phyloP scores from a whole-genome alignment of 92 coral and sea anemone genomes.

The Palythoa grandis region DNA sequence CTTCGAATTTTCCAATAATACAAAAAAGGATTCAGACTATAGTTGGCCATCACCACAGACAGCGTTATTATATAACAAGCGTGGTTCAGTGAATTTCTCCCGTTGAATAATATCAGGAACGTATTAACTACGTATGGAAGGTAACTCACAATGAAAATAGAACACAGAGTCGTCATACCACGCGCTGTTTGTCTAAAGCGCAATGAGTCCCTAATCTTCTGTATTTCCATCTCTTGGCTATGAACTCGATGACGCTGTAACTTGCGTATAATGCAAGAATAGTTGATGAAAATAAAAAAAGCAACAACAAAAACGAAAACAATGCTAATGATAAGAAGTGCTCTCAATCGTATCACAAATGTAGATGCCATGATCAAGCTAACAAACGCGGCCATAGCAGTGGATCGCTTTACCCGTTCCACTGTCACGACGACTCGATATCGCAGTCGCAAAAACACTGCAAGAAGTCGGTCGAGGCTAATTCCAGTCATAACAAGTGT shows the following conservation, averaged over 20 bases:
- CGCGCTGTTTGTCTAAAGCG: background rate
- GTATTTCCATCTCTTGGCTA: background rate
- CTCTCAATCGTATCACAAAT: background rate
- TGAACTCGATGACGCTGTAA: constrained; percentile 6
- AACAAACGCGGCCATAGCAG: background rate
- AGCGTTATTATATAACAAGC: constrained; percentile 6
- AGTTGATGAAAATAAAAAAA: background rate
- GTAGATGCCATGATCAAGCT: background rate
- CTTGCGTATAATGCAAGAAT: background rate
- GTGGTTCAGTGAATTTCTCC: background rate
- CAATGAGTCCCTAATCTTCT: background rate
- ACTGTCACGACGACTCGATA: background rate
- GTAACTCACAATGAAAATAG: constrained; percentile 1
- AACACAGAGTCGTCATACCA: background rate
- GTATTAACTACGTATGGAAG: constrained; percentile 7
- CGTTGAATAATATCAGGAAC: background rate
- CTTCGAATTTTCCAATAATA: background rate
- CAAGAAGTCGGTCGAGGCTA: constrained; percentile 5
- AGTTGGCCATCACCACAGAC: background rate
- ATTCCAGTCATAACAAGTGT: background rate
- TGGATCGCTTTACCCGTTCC: background rate
- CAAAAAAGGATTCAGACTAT: background rate
- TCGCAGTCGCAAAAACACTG: background rate
- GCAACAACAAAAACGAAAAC: background rate
- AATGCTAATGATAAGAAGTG: background rate